A percentile compares a stretch with the other conserved stretches of the same genome.
phyloP scores from a whole-genome alignment of 2,113 vertebrate genomes.

The Athene cunicularia region DNA sequence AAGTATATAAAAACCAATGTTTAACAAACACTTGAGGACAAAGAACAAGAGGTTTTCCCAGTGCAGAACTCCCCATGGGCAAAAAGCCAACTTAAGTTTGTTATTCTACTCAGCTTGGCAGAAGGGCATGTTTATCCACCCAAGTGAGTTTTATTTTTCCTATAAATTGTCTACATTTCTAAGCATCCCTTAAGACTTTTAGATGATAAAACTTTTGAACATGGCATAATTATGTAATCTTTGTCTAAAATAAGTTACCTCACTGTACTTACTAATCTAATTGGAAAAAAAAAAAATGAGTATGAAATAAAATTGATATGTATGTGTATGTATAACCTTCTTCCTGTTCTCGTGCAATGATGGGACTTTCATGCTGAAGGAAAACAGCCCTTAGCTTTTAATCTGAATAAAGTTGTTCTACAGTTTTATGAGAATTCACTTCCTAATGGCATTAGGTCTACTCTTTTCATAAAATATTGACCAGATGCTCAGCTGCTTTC shows the following conservation, averaged over 20 bases:
- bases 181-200: not conserved
- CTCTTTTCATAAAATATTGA: slow-evolving; percentile 16
- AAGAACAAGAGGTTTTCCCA: slow-evolving; percentile 17
- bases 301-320: not conserved
- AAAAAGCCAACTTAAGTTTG: slow-evolving; percentile 32
- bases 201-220: not conserved
- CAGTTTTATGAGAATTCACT: not conserved
- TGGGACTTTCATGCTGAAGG: not conserved
- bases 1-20: not conserved
- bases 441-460: not conserved
- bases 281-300: not conserved
- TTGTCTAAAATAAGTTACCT: not conserved
- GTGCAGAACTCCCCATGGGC: not conserved
- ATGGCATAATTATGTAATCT: not conserved
- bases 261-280: not conserved
- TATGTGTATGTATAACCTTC: not conserved
- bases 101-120: slow-evolving; percentile 33
- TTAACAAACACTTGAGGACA: slow-evolving; percentile 18
- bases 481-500: not conserved
- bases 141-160: slow-evolving; percentile 12
- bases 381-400: not conserved
- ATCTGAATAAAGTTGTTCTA: not conserved
- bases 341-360: not conserved
- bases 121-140: slow-evolving; percentile 51
- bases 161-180: not conserved